phyloP scores from a whole-genome alignment of 2,797 vertebrate species.

The Leucoraja ocellata region DNA sequence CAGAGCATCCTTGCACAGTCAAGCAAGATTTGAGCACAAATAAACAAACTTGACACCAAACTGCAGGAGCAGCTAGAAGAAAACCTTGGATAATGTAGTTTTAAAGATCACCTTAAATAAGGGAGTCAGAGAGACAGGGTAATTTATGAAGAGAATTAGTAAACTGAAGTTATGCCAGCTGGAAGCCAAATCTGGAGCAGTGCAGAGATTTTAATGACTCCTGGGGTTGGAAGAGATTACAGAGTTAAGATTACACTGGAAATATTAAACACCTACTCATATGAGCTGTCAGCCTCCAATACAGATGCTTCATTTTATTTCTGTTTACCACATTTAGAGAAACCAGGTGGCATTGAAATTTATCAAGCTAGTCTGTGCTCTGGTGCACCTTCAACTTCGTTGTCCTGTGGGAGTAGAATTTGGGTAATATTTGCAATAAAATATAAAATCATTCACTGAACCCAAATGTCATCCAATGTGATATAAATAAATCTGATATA shows the following conservation, averaged over 20 bases:
- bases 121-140: not conserved
- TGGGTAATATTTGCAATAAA: slow-evolving; percentile 13
- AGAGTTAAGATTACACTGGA: not conserved
- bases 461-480: not conserved
- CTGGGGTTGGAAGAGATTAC: not conserved
- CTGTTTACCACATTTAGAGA: not conserved
- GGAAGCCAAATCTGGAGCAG: not conserved
- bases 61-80: not conserved
- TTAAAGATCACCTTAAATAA: not conserved
- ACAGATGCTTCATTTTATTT: not conserved
- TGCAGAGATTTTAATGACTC: not conserved
- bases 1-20: too few relatives aligned
- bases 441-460: not conserved
- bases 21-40: too few relatives aligned
- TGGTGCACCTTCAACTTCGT: not conserved
- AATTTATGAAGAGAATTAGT: not conserved
- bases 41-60: not conserved
- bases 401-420: not conserved
- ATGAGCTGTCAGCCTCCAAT: not conserved
- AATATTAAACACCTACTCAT: not conserved
- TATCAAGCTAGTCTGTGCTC: not conserved
- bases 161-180: too few relatives aligned
- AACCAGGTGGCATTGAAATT: not conserved
- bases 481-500: slow-evolving; percentile 3
- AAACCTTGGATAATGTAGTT: not conserved